Evolutionary conservation across 2,888 invertebrate species (phyloP), one percentile per base, ranked within the genome.

Genomic region (Lissonota sp.): DNA sequence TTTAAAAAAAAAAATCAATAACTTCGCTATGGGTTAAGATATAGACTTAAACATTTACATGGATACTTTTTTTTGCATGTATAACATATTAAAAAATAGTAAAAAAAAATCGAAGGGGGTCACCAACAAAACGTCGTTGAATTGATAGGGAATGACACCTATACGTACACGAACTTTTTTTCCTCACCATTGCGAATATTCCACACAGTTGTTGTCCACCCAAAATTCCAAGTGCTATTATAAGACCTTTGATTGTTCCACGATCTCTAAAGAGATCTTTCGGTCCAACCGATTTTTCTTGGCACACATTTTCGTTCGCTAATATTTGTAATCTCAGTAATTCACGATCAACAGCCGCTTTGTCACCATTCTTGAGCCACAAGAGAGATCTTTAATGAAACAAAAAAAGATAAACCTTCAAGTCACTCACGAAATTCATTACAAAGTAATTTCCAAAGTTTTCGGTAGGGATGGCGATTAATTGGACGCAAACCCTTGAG

Each of bases 191-290:
- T 0, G 92, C 92, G 12, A 92, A 90, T 76, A 93, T 92, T 14
- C 94, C 94, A 62, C 92, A 91, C 2, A 93, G 82, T 79, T 94
- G 94, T 84, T 94, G 93, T 37, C 92, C 92, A 39, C 88, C 80
- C 70, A 93, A 87, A 10, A 93, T 87, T 16, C 90, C 91, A 16
- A 93, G 66, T 0, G 90, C 86, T 26, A 93, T 92, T 7, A 92
- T 84, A 49, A 93, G 62, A 42, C 90, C 93, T 82, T 86, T 90
- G 14, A 89, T 88, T 4, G 92, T 91, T 1, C 90, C 93, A 58
- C 84, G 89, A 58, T 91, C 90, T 53, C 88, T 86, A 42, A 92
- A 86, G 14, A 94, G 84, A 70, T 93, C 93, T 14, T 87, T 88
- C 0, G 91, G 84, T 4, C 85, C 85, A 8, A 86, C 81, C 5